These are phyloP conservation scores for Drosophila chauvacae DNA, from an alignment of 1,140 invertebrate genomes.

Conservation along the genomic window DNA sequence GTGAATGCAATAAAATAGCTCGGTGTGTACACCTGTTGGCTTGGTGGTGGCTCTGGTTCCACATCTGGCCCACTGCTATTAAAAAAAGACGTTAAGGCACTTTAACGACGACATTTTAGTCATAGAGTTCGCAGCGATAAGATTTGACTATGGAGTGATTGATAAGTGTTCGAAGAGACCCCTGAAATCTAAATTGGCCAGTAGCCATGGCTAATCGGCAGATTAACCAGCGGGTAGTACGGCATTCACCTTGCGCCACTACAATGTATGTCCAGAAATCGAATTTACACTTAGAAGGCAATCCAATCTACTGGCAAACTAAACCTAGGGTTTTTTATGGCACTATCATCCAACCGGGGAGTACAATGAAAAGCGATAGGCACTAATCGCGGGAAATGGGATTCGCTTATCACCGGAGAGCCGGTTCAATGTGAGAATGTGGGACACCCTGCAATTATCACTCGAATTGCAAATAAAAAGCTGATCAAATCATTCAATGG, in stretches of 20 bases:
- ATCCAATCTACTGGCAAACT: constrained; percentile 12
- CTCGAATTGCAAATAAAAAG: neutral
- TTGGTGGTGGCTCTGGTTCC: neutral
- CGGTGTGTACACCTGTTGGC: constrained; percentile 38
- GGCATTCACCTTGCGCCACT: constrained; percentile 12
- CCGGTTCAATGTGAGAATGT: constrained; percentile 12
- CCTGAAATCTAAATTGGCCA: constrained; percentile 41
- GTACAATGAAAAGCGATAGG: constrained; percentile 46
- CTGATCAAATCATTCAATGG: too few species aligned
- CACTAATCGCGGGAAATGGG: constrained; percentile 13
- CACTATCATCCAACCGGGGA: constrained; percentile 46
- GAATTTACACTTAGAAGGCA: neutral
- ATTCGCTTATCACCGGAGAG: constrained; percentile 38
- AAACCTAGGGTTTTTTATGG: constrained; percentile 31
- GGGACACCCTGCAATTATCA: constrained; percentile 21
- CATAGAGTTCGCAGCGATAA: constrained; percentile 39
- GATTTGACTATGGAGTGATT: constrained; percentile 29
- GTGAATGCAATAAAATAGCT: constrained; percentile 41
- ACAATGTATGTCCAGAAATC: constrained; percentile 15
- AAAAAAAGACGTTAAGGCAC: constrained; percentile 14
- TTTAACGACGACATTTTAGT: constrained; percentile 46
- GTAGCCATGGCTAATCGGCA: constrained; percentile 41
- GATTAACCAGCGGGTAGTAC: constrained; percentile 23
- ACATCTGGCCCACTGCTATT: constrained; percentile 34
- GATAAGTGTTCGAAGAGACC: constrained; percentile 31